Evolutionary conservation across 2,797 vertebrate genomes (phyloP).

Genomic region (Typhlichthys subterraneus): DNA sequence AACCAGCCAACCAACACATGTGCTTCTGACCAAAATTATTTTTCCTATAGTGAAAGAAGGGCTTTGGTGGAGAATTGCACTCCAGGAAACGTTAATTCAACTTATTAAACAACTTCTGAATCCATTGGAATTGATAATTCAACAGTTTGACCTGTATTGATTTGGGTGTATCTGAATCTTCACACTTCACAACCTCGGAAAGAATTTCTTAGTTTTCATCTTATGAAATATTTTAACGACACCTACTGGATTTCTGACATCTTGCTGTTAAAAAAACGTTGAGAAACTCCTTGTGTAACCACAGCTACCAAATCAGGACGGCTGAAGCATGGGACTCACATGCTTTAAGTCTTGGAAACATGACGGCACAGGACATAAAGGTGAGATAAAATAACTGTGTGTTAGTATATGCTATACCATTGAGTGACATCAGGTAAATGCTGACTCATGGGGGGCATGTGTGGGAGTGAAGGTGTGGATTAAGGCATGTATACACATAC

Average conservation of each 20-base stretch:
- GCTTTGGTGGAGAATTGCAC: too few relatives aligned
- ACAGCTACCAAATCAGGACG: slow-evolving; percentile 19
- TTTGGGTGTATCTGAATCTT: background rate
- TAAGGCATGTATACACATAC: too few relatives aligned
- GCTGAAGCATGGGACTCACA: slow-evolving; percentile 82
- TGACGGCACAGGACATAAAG: slow-evolving; percentile 76
- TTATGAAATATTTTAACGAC: too few relatives aligned
- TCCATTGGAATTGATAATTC: background rate
- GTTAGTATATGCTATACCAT: background rate
- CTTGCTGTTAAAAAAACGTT: background rate
- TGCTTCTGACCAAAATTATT: too few relatives aligned
- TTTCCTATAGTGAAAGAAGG: too few relatives aligned
- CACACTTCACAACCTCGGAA: background rate
- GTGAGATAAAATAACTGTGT: slow-evolving; percentile 51
- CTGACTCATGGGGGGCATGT: too few relatives aligned
- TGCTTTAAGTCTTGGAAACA: slow-evolving; percentile 85
- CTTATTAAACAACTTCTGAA: background rate
- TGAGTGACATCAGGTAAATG: too few relatives aligned
- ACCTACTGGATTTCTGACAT: too few relatives aligned
- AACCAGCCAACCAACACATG: too few relatives aligned
- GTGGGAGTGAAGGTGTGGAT: too few relatives aligned
- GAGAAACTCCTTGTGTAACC: slow-evolving; percentile 5
- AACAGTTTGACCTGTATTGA: background rate
- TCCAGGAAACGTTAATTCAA: background rate
- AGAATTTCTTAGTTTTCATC: too few relatives aligned